Evolutionary conservation across 2,113 vertebrate species (phyloP).

Genomic region (Xyrauchen texanus): DNA sequence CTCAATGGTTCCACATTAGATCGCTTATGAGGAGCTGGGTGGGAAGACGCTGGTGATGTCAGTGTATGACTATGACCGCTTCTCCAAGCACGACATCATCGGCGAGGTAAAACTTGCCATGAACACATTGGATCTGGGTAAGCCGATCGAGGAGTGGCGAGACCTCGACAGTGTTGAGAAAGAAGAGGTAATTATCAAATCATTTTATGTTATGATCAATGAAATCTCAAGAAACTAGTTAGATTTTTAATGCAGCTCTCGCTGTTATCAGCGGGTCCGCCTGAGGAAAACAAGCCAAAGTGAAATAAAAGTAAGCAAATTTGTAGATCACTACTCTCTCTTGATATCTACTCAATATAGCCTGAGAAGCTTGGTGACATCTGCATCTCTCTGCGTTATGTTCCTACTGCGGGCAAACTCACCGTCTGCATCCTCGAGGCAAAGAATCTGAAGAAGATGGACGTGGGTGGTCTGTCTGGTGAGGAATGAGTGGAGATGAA

Average conservation of each 20-base stretch:
- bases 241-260: too few species aligned
- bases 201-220: too few species aligned
- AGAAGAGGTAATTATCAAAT: conserved; percentile 83
- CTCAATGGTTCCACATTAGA: conserved; percentile 66
- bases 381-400: conserved; percentile 95
- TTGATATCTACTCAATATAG: conserved; percentile 65
- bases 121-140: conserved; percentile 94
- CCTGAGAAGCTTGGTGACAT: conserved; percentile 98
- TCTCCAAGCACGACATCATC: conserved; percentile 97
- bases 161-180: conserved; percentile 94
- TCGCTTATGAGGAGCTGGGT: conserved; percentile 94
- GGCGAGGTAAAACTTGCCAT: conserved; percentile 94
- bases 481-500: not conserved
- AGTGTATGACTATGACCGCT: conserved; percentile 96
- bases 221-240: too few species aligned
- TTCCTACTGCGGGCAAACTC: conserved; percentile 95
- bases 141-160: conserved; percentile 94
- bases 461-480: conserved; percentile 97
- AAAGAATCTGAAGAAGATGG: conserved; percentile 99
- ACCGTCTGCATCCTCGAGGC: conserved; percentile 98
- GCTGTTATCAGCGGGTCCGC: not conserved
- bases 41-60: conserved; percentile 94
- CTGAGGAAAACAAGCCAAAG: not conserved
- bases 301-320: too few species aligned
- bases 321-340: not conserved